phyloP scores from a whole-genome alignment of 2,113 vertebrate genomes.

The Brachirus orientalis region DNA sequence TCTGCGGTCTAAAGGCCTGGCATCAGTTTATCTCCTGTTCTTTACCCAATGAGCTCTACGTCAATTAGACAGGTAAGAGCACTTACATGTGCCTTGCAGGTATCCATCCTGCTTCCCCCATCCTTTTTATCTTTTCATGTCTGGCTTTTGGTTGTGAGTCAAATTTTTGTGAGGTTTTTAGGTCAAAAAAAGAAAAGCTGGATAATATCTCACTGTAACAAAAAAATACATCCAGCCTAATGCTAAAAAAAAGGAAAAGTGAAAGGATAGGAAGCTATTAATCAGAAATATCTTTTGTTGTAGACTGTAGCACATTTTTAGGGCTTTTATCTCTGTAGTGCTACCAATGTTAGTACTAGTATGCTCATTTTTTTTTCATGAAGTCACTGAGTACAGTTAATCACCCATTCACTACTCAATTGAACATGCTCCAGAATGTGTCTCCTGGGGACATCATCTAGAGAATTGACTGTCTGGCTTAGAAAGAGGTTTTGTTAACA shows the following conservation, averaged over 20 bases:
- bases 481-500: constrained; percentile 12
- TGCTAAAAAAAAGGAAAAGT: neutral
- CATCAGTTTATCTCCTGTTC: constrained; percentile 22
- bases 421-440: constrained; percentile 1
- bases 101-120: neutral
- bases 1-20: constrained; percentile 6
- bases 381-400: neutral
- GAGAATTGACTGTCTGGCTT: constrained; percentile 6
- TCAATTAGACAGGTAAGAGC: constrained; percentile 26
- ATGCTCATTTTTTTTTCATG: neutral
- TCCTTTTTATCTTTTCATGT: constrained; percentile 10
- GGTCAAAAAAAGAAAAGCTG: neutral
- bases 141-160: neutral
- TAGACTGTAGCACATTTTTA: neutral
- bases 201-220: no score
- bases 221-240: neutral
- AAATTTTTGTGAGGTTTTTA: neutral
- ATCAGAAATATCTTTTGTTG: neutral
- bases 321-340: neutral
- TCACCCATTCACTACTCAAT: constrained; percentile 3
- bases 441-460: constrained; percentile 4
- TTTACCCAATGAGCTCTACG: constrained; percentile 31
- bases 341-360: neutral
- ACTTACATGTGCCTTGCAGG: constrained; percentile 2
- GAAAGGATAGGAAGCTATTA: neutral